phyloP scores from a whole-genome alignment of 2,113 vertebrate genomes.

The Mus spicilegus region DNA sequence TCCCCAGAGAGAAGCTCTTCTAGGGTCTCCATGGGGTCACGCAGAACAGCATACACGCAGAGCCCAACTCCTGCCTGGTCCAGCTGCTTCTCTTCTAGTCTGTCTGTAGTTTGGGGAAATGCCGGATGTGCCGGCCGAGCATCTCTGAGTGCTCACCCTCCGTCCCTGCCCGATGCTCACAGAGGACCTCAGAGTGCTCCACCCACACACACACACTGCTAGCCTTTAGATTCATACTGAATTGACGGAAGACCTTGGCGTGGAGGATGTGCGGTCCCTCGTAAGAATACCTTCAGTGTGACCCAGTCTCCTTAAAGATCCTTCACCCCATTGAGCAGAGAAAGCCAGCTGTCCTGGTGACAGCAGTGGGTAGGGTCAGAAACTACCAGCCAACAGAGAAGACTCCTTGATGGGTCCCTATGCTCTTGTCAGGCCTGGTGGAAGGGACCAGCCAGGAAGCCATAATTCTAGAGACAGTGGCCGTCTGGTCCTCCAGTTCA shows the following conservation, averaged over 20 bases:
- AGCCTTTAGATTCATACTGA: too few relatives aligned
- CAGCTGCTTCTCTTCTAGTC: too few relatives aligned
- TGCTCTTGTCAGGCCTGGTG: neutral
- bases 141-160: neutral
- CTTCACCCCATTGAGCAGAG: neutral
- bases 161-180: neutral
- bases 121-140: neutral
- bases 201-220: rapidly evolving
- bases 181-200: too few relatives aligned
- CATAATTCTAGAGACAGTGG: neutral
- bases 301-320: neutral
- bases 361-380: neutral
- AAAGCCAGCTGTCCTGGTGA: neutral
- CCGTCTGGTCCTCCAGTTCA: neutral
- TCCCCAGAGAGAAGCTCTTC: neutral
- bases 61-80: neutral
- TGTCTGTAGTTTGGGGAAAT: neutral
- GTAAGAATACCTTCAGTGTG: neutral
- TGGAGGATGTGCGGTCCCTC: neutral
- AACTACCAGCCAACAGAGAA: neutral
- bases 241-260: too few relatives aligned
- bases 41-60: neutral
- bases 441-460: neutral
- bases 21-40: rapidly evolving
- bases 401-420: too few relatives aligned